These are phyloP conservation scores for Pavo muticus DNA, from an alignment of 2,113 vertebrate species.

Conservation along the genomic window DNA sequence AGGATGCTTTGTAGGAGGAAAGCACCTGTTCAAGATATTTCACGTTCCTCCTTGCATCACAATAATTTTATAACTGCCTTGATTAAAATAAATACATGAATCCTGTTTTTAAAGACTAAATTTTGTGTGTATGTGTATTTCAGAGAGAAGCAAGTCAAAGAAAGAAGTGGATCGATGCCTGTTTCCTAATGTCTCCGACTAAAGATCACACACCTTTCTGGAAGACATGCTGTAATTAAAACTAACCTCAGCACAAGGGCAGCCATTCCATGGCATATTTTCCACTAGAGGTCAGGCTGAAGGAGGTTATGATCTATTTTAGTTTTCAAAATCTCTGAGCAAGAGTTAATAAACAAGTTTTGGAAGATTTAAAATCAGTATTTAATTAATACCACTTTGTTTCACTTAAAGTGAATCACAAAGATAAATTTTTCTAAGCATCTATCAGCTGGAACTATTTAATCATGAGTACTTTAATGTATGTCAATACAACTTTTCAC, in stretches of 20 bases:
- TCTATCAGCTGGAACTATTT: neutral
- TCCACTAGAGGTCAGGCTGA: slow-evolving; percentile 66
- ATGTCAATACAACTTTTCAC: neutral
- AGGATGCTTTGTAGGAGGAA: neutral
- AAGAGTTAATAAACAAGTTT: neutral
- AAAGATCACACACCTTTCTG: neutral
- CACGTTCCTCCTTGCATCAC: neutral
- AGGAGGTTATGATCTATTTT: slow-evolving; percentile 40
- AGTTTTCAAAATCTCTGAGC: neutral
- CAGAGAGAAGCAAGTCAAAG: neutral
- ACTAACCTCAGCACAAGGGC: neutral
- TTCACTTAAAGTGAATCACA: neutral
- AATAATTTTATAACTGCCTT: neutral
- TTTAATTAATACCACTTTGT: neutral
- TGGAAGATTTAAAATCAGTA: neutral
- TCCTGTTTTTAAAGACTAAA: neutral
- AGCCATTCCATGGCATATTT: neutral
- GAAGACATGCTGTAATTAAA: neutral
- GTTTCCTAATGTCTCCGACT: neutral
- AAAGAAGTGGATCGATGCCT: neutral
- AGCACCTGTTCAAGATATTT: neutral
- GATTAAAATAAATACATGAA: neutral
- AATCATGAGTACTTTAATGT: neutral
- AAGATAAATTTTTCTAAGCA: neutral
- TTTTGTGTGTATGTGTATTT: neutral